Base-by-base conservation (phyloP, 2,888 invertebrate species). In the Mythimna albipuncta region DNA sequence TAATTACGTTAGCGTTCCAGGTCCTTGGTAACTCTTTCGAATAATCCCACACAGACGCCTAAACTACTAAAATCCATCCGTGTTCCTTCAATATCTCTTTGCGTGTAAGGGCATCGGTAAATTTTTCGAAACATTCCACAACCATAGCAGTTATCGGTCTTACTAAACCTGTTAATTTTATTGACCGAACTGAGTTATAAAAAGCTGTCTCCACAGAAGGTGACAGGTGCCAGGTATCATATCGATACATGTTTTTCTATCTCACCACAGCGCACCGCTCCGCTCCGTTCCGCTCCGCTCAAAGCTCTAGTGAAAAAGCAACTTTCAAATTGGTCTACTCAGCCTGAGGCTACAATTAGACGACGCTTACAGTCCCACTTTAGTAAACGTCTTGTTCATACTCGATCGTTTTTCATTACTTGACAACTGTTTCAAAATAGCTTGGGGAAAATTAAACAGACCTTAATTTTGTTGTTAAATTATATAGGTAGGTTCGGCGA, bases 281-380 rank as follows among this genome's bases (percentile, higher is more conserved):
- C 44, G 11, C 44, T 6, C 7, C 44, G 69, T 55, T 57, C 1
- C 13, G 21, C 41, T 57, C 32, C 21, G 6, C 19, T 58, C 10
- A 9, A 11, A 32, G 2, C 10, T 35, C n/a, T 1, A 67, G n/a
- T n/a, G 26, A 6, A 26, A 16, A 52, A 11, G 2, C 19, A 26
- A 19, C 54, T 64, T 69, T 64, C 54, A 32, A 55, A 59, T 41
- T 57, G 52, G 64, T 59, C 44, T 35, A 4, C 9, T 16, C 50
- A 6, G 64, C 83, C 68, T 61, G 21, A 13, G 83, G 84, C 83
- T 58, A 71, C 77, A 82, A 84, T 85, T 82, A 84, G 65, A 57
- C 72, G 54, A 72, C 59, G 57, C 69, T 71, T 55, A 64, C 52
- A 59, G 52, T 26, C 44, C 61, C 72, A 69, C 57, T 69, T 76